Evolutionary conservation across 2,113 vertebrate species (phyloP).

Genomic region (Emydocephalus ijimae): DNA sequence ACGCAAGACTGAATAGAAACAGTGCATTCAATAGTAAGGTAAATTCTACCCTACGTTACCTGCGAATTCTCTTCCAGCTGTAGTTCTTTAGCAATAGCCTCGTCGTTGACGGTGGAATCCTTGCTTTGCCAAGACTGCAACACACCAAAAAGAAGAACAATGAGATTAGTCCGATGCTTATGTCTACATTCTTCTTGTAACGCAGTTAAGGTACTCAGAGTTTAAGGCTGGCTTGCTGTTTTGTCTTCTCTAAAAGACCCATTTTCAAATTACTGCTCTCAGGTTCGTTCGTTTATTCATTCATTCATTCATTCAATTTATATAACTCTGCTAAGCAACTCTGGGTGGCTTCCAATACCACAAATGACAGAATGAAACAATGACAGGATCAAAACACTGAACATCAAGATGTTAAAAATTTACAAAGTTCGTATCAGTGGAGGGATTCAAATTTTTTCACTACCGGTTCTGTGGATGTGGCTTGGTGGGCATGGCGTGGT

Average conservation of each 20-base stretch:
- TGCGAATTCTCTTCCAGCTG: conserved; percentile 89
- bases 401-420: background rate
- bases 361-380: background rate
- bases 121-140: conserved; percentile 71
- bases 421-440: background rate
- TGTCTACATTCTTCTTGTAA: background rate
- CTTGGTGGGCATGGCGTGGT: too few species aligned
- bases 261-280: background rate
- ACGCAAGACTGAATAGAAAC: background rate
- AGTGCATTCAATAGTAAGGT: background rate
- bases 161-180: background rate
- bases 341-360: background rate
- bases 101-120: conserved; percentile 76
- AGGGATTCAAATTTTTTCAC: too few species aligned
- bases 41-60: conserved; percentile 64
- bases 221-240: background rate
- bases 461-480: too few species aligned
- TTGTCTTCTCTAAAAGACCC: background rate
- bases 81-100: conserved; percentile 82
- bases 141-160: conserved; percentile 48
- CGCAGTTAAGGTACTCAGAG: background rate
- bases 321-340: background rate
- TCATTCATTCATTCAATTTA: background rate
- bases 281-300: background rate
- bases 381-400: background rate